These are phyloP conservation scores for Candoia aspera DNA, from an alignment of 2,113 vertebrate genomes.

Conservation along the genomic window DNA sequence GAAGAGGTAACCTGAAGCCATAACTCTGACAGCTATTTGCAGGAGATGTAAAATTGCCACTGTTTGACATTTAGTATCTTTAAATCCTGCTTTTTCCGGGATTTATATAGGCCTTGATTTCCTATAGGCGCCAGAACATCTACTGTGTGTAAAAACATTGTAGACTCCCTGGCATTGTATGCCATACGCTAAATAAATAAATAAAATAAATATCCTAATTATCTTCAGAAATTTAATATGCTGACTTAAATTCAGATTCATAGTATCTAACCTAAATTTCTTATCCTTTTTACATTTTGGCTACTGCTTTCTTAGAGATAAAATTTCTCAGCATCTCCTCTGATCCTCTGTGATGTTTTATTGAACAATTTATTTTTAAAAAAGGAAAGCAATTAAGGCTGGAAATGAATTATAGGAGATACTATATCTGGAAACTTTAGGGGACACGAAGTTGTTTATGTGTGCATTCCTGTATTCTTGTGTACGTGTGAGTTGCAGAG, in stretches of 20 bases:
- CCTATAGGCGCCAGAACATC: too few species aligned
- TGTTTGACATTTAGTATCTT: conserved; percentile 24
- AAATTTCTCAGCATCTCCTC: conserved; percentile 30
- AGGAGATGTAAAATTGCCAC: background rate
- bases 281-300: conserved; percentile 41
- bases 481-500: background rate
- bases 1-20: background rate
- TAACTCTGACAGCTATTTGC: background rate
- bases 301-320: conserved; percentile 45
- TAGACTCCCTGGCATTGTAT: too few species aligned
- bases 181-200: too few species aligned
- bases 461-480: background rate
- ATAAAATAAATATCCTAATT: too few species aligned
- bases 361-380: background rate
- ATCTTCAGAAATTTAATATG: conserved; percentile 43
- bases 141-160: too few species aligned
- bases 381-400: background rate
- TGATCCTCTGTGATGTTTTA: conserved; percentile 7
- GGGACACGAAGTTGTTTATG: too few species aligned
- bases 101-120: conserved; percentile 39
- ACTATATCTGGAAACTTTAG: background rate
- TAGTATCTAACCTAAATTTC: conserved; percentile 47
- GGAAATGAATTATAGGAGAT: background rate
- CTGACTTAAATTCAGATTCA: conserved; percentile 45
- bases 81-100: conserved; percentile 33